Base-by-base conservation (phyloP, 2,888 invertebrate genomes). In the Drosophila fungiperda region DNA sequence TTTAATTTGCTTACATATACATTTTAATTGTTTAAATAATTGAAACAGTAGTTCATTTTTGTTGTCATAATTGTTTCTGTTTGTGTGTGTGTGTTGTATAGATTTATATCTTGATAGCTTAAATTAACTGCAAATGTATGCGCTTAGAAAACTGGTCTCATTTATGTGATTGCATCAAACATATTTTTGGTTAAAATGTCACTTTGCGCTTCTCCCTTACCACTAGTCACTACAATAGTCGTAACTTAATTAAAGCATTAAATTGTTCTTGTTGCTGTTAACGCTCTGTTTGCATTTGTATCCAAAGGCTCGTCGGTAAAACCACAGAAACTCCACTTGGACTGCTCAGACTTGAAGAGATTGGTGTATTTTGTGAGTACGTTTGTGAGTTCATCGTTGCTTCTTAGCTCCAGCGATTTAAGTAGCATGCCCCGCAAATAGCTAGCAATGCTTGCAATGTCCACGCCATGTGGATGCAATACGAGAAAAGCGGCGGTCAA, bases 391-490 rank as follows among this genome's bases (percentile, higher is more conserved):
- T 89, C 85, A 77, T 96, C 96, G 48, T 96, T 95, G 55, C 96
- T 96, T 70, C 96, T 94, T 57, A 97, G 94, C 80, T 94, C 94
- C 2, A 96, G 94, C 86, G 97, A 96, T 79, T 97, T 94, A 3
- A 77, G 76, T n/a, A 91, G 79, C 90, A 70, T 78, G 49, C 97
- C 97, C 88, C 97, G 96, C 29, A 99, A 95, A 93, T 98, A 99
- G 11, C 97, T 97, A 94, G 97, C 97, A 76, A 99, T 96, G 93
- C 97, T 97, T 92, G 97, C 98, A 3, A 97, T 94, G 69, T 97
- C 97, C 2, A 98, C 98, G 54, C 99, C 99, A 90, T 97, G 96
- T 0, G 98, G 99, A 93, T 99, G 98, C 45, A 99, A 97, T 36
- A 93, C 91, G 61, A 99, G 94, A 93, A 98, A 99, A 9, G 98